Percentiles rank a stretch among this genome's conserved stretches.
Evolutionary conservation across 2,888 invertebrate species (phyloP).

Genomic region (Cactoblastis cactorum): DNA sequence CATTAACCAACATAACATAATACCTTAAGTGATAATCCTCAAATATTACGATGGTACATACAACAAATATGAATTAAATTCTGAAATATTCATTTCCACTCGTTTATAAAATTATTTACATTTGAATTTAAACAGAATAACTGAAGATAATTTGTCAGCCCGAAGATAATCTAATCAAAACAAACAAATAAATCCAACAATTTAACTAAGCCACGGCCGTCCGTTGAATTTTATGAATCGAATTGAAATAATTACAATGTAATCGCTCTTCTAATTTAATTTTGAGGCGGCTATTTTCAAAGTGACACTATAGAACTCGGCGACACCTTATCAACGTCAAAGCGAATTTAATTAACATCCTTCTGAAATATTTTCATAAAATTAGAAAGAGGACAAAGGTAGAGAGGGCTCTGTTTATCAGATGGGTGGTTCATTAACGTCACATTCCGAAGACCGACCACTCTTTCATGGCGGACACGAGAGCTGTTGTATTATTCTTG

Average conservation of each 20-base stretch:
- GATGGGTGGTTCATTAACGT: conserved; percentile 20
- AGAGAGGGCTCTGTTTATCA: conserved; percentile 17
- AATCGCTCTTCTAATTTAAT: conserved; percentile 19
- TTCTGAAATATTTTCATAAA: conserved; percentile 20
- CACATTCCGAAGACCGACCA: conserved; percentile 15
- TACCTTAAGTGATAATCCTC: too few relatives aligned
- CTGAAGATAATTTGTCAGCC: conserved; percentile 1
- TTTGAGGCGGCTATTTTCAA: conserved; percentile 18
- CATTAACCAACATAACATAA: too few relatives aligned
- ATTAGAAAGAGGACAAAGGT: conserved; percentile 14
- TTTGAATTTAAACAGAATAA: background rate
- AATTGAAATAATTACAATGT: conserved; percentile 17
- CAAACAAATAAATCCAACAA: conserved; percentile 8
- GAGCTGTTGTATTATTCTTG: conserved; percentile 7
- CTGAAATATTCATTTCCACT: too few relatives aligned
- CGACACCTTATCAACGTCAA: conserved; percentile 23
- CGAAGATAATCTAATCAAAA: conserved; percentile 2
- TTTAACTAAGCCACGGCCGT: background rate
- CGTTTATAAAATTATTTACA: too few relatives aligned
- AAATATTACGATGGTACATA: too few relatives aligned
- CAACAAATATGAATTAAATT: too few relatives aligned
- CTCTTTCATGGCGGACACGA: conserved; percentile 12
- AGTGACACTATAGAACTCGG: conserved; percentile 15
- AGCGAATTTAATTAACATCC: conserved; percentile 22
- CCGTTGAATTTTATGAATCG: background rate